Evolutionary conservation across 2,888 invertebrate genomes (phyloP).

Genomic region (Microchrysa polita): DNA sequence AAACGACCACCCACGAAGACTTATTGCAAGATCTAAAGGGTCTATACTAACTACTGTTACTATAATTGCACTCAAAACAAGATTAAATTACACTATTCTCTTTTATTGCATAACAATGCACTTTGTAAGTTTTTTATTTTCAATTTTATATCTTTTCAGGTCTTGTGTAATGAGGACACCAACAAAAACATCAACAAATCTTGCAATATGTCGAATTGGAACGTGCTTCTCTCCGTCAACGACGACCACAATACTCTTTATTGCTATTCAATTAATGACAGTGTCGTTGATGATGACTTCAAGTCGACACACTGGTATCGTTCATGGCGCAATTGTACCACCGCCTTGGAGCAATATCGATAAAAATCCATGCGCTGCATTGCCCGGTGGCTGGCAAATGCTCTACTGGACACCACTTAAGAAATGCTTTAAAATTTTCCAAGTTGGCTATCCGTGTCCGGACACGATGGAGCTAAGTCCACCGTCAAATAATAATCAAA

Average conservation of each 20-base stretch:
- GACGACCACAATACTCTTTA: constrained; percentile 5
- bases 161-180: constrained; percentile 36
- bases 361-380: constrained; percentile 82
- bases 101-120: too few species aligned
- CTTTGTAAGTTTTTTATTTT: not conserved
- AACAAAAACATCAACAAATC: not conserved
- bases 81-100: too few species aligned
- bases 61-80: too few species aligned
- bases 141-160: constrained; percentile 15
- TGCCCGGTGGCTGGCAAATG: constrained; percentile 85
- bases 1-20: too few species aligned
- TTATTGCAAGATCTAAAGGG: too few species aligned
- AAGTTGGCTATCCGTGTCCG: constrained; percentile 83
- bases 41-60: too few species aligned
- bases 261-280: not conserved
- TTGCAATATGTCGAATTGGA: constrained; percentile 26
- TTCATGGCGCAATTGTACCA: constrained; percentile 61
- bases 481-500: constrained; percentile 65
- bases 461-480: constrained; percentile 86
- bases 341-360: constrained; percentile 88
- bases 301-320: not conserved
- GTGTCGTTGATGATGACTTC: not conserved
- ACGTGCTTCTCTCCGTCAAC: constrained; percentile 19
- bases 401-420: constrained; percentile 85
- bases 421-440: constrained; percentile 87